Percentiles rank a stretch among this genome's conserved stretches.
phyloP scores from a whole-genome alignment of 1,140 invertebrate species.

The Leguminivora glycinivorella region DNA sequence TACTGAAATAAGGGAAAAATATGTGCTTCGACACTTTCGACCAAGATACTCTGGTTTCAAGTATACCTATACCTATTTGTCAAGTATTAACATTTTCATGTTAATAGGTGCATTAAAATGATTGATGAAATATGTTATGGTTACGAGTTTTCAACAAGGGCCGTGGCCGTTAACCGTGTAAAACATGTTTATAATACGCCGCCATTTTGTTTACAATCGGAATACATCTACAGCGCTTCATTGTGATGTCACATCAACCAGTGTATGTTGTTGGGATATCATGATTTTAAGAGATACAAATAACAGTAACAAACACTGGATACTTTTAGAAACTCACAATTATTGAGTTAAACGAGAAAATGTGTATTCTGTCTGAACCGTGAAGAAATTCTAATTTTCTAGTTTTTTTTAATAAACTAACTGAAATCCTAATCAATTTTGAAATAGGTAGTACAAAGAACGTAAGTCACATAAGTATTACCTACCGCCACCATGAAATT shows the following conservation, averaged over 20 bases:
- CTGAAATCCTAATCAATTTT: too few species aligned
- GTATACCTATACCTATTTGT: too few species aligned
- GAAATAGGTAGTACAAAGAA: neutral
- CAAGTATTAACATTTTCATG: neutral
- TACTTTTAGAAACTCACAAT: too few species aligned
- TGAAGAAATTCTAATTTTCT: too few species aligned
- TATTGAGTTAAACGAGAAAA: too few species aligned
- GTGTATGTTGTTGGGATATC: neutral
- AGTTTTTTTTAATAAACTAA: too few species aligned
- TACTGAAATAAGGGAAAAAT: too few species aligned
- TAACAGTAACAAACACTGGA: neutral
- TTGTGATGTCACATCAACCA: slow-evolving; percentile 21
- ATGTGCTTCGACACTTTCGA: too few species aligned
- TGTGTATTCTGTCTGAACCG: too few species aligned
- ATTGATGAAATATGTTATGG: slow-evolving; percentile 19
- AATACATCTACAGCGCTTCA: neutral
- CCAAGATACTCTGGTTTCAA: too few species aligned
- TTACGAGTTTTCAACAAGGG: slow-evolving; percentile 15
- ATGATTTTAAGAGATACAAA: neutral
- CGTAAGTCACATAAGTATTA: neutral
- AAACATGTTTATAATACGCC: slow-evolving; percentile 19
- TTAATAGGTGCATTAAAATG: neutral
- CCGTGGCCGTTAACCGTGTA: neutral
- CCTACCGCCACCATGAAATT: neutral
- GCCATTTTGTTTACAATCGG: slow-evolving; percentile 15